These are phyloP conservation scores for Drosophila yooni DNA, from an alignment of 2,888 invertebrate species.

Conservation along the genomic window DNA sequence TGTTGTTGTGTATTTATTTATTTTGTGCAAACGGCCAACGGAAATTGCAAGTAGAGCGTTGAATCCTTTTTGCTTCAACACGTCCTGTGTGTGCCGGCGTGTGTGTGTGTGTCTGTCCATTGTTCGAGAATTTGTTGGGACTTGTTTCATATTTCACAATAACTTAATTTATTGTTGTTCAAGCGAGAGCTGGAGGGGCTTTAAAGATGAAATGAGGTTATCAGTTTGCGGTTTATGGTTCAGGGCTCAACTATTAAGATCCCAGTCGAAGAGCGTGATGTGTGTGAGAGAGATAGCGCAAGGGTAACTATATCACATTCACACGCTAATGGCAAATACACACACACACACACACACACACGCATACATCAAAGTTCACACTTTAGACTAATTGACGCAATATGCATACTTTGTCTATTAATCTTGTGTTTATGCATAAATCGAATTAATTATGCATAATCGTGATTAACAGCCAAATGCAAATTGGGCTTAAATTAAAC, in stretches of 20 bases:
- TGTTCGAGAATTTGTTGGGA: slow-evolving; percentile 77
- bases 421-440: slow-evolving; percentile 79
- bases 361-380: slow-evolving; percentile 26
- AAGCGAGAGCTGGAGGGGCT: slow-evolving; percentile 37
- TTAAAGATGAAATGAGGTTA: slow-evolving; percentile 75
- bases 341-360: not conserved
- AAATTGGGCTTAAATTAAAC: slow-evolving; percentile 63
- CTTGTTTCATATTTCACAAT: slow-evolving; percentile 81
- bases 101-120: slow-evolving; percentile 53
- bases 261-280: slow-evolving; percentile 16
- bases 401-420: slow-evolving; percentile 80
- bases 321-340: not conserved
- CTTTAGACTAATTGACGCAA: slow-evolving; percentile 69
- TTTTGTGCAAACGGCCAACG: slow-evolving; percentile 70
- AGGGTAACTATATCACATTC: not conserved
- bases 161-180: slow-evolving; percentile 72
- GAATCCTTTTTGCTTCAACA: slow-evolving; percentile 81
- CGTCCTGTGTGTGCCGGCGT: slow-evolving; percentile 41
- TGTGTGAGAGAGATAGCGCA: not conserved
- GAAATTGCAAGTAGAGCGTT: slow-evolving; percentile 81
- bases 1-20: slow-evolving; percentile 48
- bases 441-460: slow-evolving; percentile 79
- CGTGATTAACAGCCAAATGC: slow-evolving; percentile 78
- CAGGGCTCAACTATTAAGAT: slow-evolving; percentile 52
- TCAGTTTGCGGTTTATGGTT: slow-evolving; percentile 64